phyloP scores from a whole-genome alignment of 2,797 vertebrate genomes.

The Lagorchestes hirsutus region DNA sequence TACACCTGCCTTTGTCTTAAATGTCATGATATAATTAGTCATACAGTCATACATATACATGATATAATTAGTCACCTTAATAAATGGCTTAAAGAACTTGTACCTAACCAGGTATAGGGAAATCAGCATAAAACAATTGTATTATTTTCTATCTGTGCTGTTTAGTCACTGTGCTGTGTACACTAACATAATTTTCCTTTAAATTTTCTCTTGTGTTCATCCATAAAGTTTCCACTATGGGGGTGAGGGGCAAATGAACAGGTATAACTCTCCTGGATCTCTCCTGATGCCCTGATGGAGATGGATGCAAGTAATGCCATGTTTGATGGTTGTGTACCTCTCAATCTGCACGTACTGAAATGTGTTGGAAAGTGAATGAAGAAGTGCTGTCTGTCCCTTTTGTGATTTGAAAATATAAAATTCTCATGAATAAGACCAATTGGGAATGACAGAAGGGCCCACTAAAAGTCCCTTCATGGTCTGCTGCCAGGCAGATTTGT shows the following conservation, averaged over 20 bases:
- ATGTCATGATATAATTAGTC: background rate
- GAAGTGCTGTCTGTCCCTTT: constrained; percentile 16
- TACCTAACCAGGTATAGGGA: background rate
- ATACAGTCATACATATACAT: too few species aligned
- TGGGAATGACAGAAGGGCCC: constrained; percentile 56
- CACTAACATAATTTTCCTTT: background rate
- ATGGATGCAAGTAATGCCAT: background rate
- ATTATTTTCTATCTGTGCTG: background rate
- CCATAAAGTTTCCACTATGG: background rate
- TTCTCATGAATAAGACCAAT: constrained; percentile 26
- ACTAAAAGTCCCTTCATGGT: constrained; percentile 66
- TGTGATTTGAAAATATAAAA: constrained; percentile 66
- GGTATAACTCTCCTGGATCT: background rate
- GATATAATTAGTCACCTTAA: background rate
- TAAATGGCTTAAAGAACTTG: background rate
- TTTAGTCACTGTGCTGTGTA: background rate
- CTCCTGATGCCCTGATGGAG: background rate
- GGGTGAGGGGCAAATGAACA: background rate
- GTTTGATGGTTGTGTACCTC: background rate
- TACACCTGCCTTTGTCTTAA: background rate
- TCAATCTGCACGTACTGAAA: constrained; percentile 28
- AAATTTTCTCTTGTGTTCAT: background rate
- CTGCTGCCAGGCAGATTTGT: constrained; percentile 69
- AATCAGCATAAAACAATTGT: background rate
- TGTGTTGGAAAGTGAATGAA: constrained; percentile 58